Percentiles rank a stretch among this genome's conserved stretches.
Evolutionary conservation across 2,113 vertebrate species (phyloP).

Genomic region (Melospiza georgiana): DNA sequence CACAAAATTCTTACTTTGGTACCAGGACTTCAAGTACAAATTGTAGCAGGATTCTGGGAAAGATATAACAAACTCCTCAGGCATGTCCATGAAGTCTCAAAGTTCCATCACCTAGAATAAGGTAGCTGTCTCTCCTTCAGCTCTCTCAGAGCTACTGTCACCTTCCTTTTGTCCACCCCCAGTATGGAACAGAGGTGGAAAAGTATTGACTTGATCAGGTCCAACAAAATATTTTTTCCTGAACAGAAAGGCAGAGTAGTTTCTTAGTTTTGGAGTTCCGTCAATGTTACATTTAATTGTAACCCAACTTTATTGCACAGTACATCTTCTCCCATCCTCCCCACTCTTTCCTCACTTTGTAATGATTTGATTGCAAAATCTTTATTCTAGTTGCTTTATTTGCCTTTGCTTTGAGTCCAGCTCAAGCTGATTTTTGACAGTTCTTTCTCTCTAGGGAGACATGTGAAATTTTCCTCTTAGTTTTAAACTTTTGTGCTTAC

Average conservation of each 20-base stretch:
- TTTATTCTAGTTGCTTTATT: not conserved
- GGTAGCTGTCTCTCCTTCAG: not conserved
- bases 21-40: not conserved
- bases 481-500: not conserved
- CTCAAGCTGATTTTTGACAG: not conserved
- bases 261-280: not conserved
- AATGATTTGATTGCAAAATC: not conserved
- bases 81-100: not conserved
- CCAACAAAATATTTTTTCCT: not conserved
- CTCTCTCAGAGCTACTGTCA: not conserved
- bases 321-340: not conserved
- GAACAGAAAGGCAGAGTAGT: not conserved
- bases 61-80: not conserved
- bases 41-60: not conserved
- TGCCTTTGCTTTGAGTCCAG: not conserved
- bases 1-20: not conserved
- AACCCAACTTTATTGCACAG: not conserved
- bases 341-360: not conserved
- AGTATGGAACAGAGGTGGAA: not conserved
- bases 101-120: not conserved
- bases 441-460: not conserved
- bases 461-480: not conserved
- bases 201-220: not conserved
- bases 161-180: not conserved
- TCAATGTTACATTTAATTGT: not conserved